Evolutionary conservation across 1,140 invertebrate genomes (phyloP), one percentile per base, ranked within the genome.

Genomic region (Zeugodacus cucurbitae): DNA sequence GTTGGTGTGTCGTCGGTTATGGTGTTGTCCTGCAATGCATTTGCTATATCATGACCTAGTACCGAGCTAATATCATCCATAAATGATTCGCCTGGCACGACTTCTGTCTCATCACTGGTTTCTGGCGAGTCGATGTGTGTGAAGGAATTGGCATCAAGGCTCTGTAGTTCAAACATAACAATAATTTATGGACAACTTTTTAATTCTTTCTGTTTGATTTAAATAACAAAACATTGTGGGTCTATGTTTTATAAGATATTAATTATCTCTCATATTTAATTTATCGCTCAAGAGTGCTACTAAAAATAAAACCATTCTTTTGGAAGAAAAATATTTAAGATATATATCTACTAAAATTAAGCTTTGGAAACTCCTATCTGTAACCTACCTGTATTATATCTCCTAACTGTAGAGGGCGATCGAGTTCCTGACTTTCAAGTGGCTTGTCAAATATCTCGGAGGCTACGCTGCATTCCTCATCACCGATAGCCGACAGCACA

Each of bases 41-140:
- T 95, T 90, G 95, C 94, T 94, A 96, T 96, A 70, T 95, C 95
- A 94, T 95, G 88, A 11, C 96, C 95, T 41, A 97, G 94, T 90
- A 97, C 95, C 0, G 96, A 96, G 90, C 96, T 96, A 11, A 97
- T 95, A 90, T 97, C 96, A 87, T 97, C 96, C 92, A 96, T 95
- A 17, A 97, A 94, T 70, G 96, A 96, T 92, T 97, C 96, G 5
- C 96, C 96, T 87, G 96, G 96, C 89, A 96, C 94, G 2, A 95
- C 94, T 90, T 96, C 96, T 2, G 95, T 96, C 2, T 95, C 95
- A 86, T 97, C 97, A 1, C 96, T 97, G 62, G 95, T 95, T 94
- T 97, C 97, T 0, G 97, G 96, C 0, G 96, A 97, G 89, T 97
- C 97, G 67, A 97, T 97, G 90, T 97, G 96, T 17, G 95, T 95